phyloP scores from a whole-genome alignment of 2,113 vertebrate genomes.

The Tupaia tana region DNA sequence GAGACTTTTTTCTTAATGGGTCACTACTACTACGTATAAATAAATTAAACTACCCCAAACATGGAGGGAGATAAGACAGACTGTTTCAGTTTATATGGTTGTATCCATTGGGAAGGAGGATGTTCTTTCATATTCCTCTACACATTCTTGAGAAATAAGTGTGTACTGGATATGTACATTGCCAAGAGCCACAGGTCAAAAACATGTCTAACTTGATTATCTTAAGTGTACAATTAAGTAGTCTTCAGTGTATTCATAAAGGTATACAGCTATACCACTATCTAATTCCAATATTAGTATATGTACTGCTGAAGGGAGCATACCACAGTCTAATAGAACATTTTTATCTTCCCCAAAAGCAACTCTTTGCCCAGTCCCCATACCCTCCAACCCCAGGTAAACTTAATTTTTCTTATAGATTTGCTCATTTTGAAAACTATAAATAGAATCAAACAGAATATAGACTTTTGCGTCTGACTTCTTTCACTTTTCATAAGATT shows the following conservation, averaged over 20 bases:
- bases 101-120: not conserved
- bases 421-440: not conserved
- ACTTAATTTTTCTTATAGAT: not conserved
- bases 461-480: not conserved
- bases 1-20: constrained; percentile 8
- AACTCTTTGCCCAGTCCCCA: not conserved
- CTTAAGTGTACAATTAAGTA: not conserved
- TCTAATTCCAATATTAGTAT: not conserved
- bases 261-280: not conserved
- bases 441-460: not conserved
- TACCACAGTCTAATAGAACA: not conserved
- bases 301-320: no score
- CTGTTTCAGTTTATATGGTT: not conserved
- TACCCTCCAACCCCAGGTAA: not conserved
- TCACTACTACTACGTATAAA: not conserved
- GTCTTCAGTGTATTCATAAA: not conserved
- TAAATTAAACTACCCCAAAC: not conserved
- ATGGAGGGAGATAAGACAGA: not conserved
- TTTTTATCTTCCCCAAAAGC: not conserved
- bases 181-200: not conserved
- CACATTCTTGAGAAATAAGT: not conserved
- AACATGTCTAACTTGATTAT: not conserved
- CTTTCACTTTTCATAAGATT: not conserved
- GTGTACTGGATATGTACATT: not conserved
- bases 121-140: not conserved